Evolutionary conservation across 92 coral and sea anemone species (phyloP).

Genomic region (Heliopora coerulea): DNA sequence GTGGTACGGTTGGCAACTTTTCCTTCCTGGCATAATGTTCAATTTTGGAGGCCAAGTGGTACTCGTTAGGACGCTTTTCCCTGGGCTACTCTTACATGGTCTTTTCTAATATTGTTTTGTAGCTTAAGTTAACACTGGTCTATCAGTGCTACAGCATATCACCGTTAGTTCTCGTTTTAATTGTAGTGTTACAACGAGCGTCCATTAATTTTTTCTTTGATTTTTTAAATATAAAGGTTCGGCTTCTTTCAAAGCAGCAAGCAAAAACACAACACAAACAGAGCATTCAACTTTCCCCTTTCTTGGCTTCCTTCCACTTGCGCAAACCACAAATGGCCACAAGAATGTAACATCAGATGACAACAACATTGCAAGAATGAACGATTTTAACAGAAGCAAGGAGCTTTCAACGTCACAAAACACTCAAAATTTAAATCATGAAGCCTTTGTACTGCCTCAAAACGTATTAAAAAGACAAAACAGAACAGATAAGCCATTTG

Average conservation of each 20-base stretch:
- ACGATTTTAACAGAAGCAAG: not conserved
- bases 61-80: no score
- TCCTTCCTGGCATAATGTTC: no score
- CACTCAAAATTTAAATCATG: constrained; percentile 14
- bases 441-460: constrained; percentile 19
- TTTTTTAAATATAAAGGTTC: not conserved
- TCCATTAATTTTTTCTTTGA: not conserved
- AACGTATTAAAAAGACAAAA: constrained; percentile 6
- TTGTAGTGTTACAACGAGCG: not conserved
- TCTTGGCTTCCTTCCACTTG: not conserved
- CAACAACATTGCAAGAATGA: not conserved
- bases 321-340: not conserved
- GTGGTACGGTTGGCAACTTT: no score
- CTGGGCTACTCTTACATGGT: no score
- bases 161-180: not conserved
- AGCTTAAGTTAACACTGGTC: no score
- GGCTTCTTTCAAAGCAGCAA: not conserved
- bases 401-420: not conserved
- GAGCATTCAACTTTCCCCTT: not conserved
- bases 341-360: not conserved
- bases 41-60: no score
- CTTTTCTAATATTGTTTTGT: no score
- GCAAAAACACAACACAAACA: not conserved
- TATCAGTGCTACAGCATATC: not conserved
- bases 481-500: not conserved